phyloP scores from a whole-genome alignment of 2,888 invertebrate genomes.

The Alentia gelatinosa region DNA sequence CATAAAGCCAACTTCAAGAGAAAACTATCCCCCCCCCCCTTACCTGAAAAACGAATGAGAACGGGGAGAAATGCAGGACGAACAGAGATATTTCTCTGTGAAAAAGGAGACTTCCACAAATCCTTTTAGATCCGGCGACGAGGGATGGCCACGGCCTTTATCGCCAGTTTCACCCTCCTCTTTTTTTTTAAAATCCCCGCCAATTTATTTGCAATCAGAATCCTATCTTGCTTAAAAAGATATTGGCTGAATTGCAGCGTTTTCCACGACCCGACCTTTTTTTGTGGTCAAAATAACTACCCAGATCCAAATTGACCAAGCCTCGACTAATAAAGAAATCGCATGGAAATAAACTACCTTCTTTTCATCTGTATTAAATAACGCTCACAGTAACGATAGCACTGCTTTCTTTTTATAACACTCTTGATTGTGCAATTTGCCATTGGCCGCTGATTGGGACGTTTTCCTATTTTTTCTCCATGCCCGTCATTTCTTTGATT shows the following conservation, averaged over 20 bases:
- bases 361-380: neutral
- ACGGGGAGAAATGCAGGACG: too few relatives aligned
- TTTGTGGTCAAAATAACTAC: neutral
- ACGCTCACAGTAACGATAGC: neutral
- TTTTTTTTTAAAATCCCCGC: neutral
- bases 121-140: too few relatives aligned
- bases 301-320: neutral
- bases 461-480: neutral
- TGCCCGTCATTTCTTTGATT: neutral
- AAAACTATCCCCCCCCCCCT: too few relatives aligned
- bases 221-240: neutral
- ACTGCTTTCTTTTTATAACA: neutral
- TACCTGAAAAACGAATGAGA: too few relatives aligned
- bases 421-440: neutral
- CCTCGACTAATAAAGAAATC: neutral
- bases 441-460: neutral
- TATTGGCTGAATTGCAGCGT: conserved; percentile 15
- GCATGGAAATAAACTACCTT: neutral
- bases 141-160: too few relatives aligned
- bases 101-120: too few relatives aligned
- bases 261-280: neutral
- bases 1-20: too few relatives aligned
- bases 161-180: neutral
- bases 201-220: neutral
- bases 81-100: too few relatives aligned